Evolutionary conservation across 2,888 invertebrate species (phyloP), one percentile per base, ranked within the genome.

Genomic region (Heliconius charithonia): DNA sequence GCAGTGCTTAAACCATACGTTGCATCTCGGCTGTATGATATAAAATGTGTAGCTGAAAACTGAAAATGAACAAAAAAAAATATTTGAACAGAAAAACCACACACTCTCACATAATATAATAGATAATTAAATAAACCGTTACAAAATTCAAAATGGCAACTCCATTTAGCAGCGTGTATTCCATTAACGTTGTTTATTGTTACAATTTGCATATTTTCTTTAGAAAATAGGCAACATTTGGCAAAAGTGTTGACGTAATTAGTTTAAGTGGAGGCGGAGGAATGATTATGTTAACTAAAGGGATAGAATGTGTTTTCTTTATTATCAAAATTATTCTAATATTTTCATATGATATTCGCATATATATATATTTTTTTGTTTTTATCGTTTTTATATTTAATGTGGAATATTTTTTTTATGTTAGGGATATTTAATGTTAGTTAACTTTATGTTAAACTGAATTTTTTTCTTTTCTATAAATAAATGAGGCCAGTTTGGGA

Each of bases 181-280:
- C 71, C 72, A 76, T 67, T 78, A 76, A 67, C 56, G 41, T 74
- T 78, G 79, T 81, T 79, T 81, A 79, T 81, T 76, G 77, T 79
- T 74, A 76, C 66, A 78, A 81, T 81, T 81, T 76, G 62, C 78
- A 80, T 80, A 81, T 80, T 81, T 80, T 71, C 76, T 78, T 78
- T 78, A 66, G 63, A 76, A 41, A 71, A 67, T 71, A 62, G 78
- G 74, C 71, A 63, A 63, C 71, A 71, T 69, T 81, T 78, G 62
- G 76, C 65, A 69, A 25, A 75, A 80, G 71, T 76, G 80, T 76
- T 77, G 32, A 22, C 59, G 74, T 76, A 79, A 79, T 81, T 81
- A 76, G 74, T 70, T 76, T 78, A 76, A 79, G 75, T 78, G 79
- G 37, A 75, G 71, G 65, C 69, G 51, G 75, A 29, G 72, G 67